Evolutionary conservation across 2,797 vertebrate genomes (phyloP).

Genomic region (Takifugu ocellatus): DNA sequence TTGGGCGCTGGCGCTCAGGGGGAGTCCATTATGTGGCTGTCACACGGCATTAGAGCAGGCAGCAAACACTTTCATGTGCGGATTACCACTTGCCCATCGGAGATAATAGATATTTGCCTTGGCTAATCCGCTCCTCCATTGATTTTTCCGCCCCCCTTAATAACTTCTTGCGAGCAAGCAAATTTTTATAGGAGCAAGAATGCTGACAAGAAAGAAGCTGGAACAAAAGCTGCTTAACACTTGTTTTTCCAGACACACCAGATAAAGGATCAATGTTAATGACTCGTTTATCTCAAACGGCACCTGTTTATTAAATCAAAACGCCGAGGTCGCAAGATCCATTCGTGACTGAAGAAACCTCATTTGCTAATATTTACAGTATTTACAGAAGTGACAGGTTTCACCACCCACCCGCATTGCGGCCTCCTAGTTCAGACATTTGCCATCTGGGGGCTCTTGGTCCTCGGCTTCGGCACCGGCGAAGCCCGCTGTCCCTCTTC

Average conservation of each 20-base stretch:
- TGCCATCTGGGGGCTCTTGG: constrained; percentile 24
- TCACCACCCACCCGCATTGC: not conserved
- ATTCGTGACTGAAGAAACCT: no score
- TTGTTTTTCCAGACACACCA: constrained; percentile 32
- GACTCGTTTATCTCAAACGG: constrained; percentile 10
- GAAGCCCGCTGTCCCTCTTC: constrained; percentile 26
- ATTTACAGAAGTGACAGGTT: no score
- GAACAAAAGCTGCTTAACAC: constrained; percentile 52
- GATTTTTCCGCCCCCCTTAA: constrained; percentile 63
- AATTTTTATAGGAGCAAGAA: constrained; percentile 68
- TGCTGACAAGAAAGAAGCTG: constrained; percentile 72
- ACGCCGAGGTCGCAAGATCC: no score
- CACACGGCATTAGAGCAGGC: constrained; percentile 80
- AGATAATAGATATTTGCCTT: constrained; percentile 82
- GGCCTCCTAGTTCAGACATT: constrained; percentile 22
- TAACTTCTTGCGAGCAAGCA: constrained; percentile 82
- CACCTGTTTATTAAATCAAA: not conserved
- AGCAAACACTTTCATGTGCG: constrained; percentile 82
- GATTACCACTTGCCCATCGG: constrained; percentile 82
- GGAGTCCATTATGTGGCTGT: constrained; percentile 82
- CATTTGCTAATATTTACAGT: no score
- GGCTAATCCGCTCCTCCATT: constrained; percentile 76
- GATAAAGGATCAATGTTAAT: constrained; percentile 12
- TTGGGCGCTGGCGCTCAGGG: constrained; percentile 67
- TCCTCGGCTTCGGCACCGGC: constrained; percentile 71